Base-by-base conservation (phyloP, 2,797 vertebrate genomes). In the Microchirus variegatus region DNA sequence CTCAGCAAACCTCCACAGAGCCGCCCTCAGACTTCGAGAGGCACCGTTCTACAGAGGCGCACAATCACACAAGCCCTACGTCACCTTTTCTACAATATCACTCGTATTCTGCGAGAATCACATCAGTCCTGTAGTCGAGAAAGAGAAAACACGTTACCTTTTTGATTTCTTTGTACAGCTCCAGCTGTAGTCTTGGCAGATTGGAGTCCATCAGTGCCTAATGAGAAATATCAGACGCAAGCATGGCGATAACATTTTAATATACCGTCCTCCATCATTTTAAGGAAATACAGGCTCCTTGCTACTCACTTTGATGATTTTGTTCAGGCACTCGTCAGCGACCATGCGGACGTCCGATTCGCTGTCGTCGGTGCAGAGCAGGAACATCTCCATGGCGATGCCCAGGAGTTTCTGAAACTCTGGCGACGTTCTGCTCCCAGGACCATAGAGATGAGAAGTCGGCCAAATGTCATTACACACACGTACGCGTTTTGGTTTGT, bases 291-390 rank as follows among this genome's bases (percentile, higher is more conserved):
- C 13, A 12, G 5, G 12, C 2, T 31, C 1, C 15, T 15, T 22
- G 4, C 15, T 15, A 3, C 95, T 93, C 90, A 98, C 98, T 92
- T 99, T 99, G 68, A 99, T 98, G 77, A 99, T 97, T 95, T 96
- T 99, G 90, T 99, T 99, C 78, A 99, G 95, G 90, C 97, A 99
- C 89, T 99, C 97, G 16, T 99, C 98, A 7, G 97, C 97, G 72
- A 99, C 97, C 98, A 99, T 99, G 57, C 97, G 90, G 73, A 99
- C 98, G 48, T 99, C 98, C 1, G 98, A 97, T 83, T 99, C 97
- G 0, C 93, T 89, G 73, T 99, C 98, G 42, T 99, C 96, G 3
- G 96, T 97, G 91, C 97, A 99, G 73, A 99, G 93, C 51, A 99
- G 91, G 59, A 99, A 99, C 78, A 98, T 96, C 59, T 99, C 98